A percentile compares a stretch with the other conserved stretches of the same genome.
phyloP scores from a whole-genome alignment of 2,888 invertebrate genomes.

The Nomada fabriciana region DNA sequence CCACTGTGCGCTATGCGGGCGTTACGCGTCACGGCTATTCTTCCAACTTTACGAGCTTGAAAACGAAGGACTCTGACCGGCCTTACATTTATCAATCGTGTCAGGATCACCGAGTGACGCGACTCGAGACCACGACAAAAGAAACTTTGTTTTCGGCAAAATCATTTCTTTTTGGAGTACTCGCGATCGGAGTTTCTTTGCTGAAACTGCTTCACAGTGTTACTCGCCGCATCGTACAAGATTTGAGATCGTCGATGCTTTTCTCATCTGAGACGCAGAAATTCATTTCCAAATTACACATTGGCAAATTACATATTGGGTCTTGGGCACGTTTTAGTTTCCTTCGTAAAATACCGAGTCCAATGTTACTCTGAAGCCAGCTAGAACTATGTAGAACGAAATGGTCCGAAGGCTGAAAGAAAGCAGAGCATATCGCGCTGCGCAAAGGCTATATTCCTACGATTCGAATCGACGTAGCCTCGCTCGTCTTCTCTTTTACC shows the following conservation, averaged over 20 bases:
- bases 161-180: too few relatives aligned
- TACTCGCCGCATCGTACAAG: too few relatives aligned
- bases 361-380: too few relatives aligned
- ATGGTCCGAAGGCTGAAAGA: not conserved
- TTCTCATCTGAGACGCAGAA: too few relatives aligned
- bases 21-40: slow-evolving; percentile 42
- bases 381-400: too few relatives aligned
- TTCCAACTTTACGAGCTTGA: slow-evolving; percentile 39
- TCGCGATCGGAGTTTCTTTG: too few relatives aligned
- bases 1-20: slow-evolving; percentile 3
- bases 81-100: slow-evolving; percentile 51
- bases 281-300: too few relatives aligned
- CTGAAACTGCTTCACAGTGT: too few relatives aligned
- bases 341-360: too few relatives aligned
- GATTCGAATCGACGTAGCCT: not conserved
- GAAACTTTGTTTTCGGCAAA: not conserved
- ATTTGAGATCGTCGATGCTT: too few relatives aligned
- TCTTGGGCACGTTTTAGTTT: too few relatives aligned
- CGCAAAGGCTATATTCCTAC: not conserved
- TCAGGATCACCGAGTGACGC: slow-evolving; percentile 24
- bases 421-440: not conserved
- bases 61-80: slow-evolving; percentile 38
- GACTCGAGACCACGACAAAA: not conserved
- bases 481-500: slow-evolving; percentile 48
- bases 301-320: too few relatives aligned